A percentile compares a stretch with the other conserved stretches of the same genome.
phyloP scores from a whole-genome alignment of 2,888 invertebrate genomes.

The Thecophora atra region DNA sequence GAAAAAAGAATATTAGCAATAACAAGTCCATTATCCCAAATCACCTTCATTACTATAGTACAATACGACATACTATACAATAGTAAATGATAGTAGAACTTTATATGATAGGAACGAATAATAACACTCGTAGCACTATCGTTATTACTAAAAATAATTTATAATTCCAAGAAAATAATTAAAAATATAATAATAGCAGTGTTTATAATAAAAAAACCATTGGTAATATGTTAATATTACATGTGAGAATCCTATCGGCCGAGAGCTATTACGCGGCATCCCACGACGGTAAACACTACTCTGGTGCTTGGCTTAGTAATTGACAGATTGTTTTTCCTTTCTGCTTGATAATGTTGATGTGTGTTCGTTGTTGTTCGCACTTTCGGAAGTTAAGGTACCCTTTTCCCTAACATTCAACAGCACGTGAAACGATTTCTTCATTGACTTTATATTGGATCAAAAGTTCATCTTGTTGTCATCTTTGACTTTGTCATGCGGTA shows the following conservation, averaged over 20 bases:
- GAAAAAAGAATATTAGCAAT: no score
- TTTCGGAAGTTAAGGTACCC: background rate
- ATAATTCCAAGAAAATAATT: no score
- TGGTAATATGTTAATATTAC: no score
- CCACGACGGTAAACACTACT: background rate
- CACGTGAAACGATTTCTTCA: conserved; percentile 4
- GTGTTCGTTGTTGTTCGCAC: conserved; percentile 1
- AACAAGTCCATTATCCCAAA: no score
- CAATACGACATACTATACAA: no score
- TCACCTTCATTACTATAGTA: no score
- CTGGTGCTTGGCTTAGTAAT: background rate
- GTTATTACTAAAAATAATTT: no score
- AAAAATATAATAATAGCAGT: no score
- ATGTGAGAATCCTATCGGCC: background rate
- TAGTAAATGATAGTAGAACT: no score
- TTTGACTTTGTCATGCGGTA: conserved; percentile 10
- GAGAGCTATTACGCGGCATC: background rate
- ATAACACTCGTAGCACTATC: no score
- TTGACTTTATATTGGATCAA: background rate
- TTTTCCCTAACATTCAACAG: conserved; percentile 8
- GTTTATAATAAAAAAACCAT: no score
- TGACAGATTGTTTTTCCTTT: background rate
- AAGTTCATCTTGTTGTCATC: background rate
- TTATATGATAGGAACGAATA: no score
- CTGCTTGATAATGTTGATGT: background rate